Conservation (phyloP, 2,113 vertebrate genomes). For the Marmota monax region DNA sequence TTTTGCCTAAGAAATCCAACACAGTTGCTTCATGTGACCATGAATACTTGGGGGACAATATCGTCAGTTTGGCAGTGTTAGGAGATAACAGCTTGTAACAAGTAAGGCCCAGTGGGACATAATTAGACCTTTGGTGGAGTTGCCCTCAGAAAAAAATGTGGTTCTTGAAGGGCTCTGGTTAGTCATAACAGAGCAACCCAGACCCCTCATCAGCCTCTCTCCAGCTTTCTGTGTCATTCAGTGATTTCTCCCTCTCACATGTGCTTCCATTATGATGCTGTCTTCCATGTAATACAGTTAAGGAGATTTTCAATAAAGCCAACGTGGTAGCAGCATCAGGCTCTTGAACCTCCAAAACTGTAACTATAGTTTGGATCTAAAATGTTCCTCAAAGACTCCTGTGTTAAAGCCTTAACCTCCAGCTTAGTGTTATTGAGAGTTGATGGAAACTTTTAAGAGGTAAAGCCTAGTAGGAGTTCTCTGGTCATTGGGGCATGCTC, state of each 20-base stretch:
- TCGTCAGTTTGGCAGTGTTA: background rate
- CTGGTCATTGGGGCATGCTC: no score
- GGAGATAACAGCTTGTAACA: no score
- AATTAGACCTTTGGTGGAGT: no score
- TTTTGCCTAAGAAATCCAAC: background rate
- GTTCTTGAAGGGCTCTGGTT: no score
- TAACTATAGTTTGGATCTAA: background rate
- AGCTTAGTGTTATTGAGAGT: background rate
- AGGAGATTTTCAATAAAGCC: background rate
- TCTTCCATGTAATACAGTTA: background rate
- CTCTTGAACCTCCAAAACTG: background rate
- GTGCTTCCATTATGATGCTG: background rate
- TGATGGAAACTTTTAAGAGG: no score
- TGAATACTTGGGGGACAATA: no score
- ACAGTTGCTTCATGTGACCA: background rate
- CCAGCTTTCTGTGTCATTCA: no score
- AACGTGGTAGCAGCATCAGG: background rate
- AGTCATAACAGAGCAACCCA: background rate
- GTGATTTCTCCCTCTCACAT: background rate
- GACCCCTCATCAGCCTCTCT: background rate
- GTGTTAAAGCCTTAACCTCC: background rate
- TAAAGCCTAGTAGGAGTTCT: no score
- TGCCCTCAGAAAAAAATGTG: background rate
- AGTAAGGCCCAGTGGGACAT: no score
- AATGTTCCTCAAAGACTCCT: no score